These are phyloP conservation scores for Arenaria interpres DNA, from an alignment of 2,113 vertebrate species.

Conservation along the genomic window DNA sequence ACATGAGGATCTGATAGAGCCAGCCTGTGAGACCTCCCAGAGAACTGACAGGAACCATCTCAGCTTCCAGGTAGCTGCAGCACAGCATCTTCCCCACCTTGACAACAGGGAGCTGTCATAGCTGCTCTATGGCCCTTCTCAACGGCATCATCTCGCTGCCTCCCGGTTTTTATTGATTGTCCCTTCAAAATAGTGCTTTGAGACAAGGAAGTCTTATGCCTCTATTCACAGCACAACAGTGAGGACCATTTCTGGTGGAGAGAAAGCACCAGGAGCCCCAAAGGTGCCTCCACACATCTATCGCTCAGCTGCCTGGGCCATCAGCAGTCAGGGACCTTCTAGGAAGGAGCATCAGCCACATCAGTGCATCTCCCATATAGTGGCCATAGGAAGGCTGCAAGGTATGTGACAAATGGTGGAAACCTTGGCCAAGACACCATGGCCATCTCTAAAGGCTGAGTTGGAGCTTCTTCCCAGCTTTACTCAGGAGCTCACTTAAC, in stretches of 20 bases:
- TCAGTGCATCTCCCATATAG: not conserved
- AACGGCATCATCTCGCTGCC: fast-evolving
- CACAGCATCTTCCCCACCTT: not conserved
- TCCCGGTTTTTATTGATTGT: not conserved
- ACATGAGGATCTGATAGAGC: not conserved
- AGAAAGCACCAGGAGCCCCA: not conserved
- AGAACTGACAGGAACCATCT: not conserved
- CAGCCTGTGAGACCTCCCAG: not conserved
- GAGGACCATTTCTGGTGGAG: not conserved
- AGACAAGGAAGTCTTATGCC: not conserved
- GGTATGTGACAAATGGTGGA: not conserved
- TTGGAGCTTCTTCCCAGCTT: not conserved
- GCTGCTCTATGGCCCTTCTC: not conserved
- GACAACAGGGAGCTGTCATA: not conserved
- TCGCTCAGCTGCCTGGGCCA: not conserved
- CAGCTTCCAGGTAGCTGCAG: not conserved
- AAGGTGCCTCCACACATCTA: not conserved
- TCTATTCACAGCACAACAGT: not conserved
- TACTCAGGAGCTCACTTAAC: not conserved
- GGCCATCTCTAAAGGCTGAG: not conserved
- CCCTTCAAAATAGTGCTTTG: not conserved
- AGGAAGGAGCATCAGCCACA: not conserved
- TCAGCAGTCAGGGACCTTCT: not conserved
- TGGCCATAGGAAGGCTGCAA: not conserved
- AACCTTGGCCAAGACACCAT: not conserved